These are phyloP conservation scores for Erpornis zantholeuca DNA, from an alignment of 2,113 vertebrate genomes.

Conservation along the genomic window DNA sequence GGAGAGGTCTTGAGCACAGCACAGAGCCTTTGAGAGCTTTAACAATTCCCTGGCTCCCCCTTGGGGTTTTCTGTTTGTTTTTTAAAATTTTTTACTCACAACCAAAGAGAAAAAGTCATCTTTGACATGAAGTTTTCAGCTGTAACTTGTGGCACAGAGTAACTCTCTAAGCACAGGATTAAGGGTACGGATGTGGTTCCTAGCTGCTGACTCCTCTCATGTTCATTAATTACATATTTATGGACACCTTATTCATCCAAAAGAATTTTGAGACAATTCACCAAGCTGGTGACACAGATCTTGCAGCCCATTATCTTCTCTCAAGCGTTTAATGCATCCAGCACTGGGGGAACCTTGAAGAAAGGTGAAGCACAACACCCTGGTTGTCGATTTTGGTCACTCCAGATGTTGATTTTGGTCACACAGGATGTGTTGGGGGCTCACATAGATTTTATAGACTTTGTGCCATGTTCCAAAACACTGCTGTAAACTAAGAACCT, in stretches of 20 bases:
- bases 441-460: not conserved
- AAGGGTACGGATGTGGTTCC: not conserved
- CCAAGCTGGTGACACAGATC: not conserved
- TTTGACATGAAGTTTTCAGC: not conserved
- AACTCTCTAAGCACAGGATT: not conserved
- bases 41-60: not conserved
- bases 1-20: not conserved
- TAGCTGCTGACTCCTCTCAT: not conserved
- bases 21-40: not conserved
- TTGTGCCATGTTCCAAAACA: not conserved
- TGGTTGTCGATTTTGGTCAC: not conserved
- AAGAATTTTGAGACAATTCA: not conserved
- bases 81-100: not conserved
- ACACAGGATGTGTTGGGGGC: fast-evolving
- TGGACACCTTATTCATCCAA: not conserved
- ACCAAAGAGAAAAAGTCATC: not conserved
- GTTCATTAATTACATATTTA: not conserved
- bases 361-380: not conserved
- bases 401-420: not conserved
- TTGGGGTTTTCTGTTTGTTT: not conserved
- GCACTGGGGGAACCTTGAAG: not conserved
- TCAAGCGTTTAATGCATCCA: fast-evolving
- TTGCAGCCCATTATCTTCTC: not conserved
- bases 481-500: not conserved
- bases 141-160: not conserved